Conservation (phyloP, 2,113 vertebrate species). For the Alligator sinensis region DNA sequence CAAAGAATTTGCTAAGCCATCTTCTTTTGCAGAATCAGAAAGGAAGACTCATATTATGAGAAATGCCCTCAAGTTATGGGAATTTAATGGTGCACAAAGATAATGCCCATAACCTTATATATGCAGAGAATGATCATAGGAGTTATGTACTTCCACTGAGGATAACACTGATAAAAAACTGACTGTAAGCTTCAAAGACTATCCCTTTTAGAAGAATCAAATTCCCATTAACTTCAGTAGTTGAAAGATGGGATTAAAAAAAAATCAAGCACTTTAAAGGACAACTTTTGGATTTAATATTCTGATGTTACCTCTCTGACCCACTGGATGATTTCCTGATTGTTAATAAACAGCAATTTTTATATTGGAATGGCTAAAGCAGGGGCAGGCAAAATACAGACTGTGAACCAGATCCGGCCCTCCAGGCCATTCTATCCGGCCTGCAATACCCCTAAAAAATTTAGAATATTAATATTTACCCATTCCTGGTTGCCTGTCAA, state of each 20-base stretch:
- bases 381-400: no score
- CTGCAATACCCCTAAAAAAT: no score
- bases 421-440: no score
- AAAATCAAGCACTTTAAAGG: not conserved
- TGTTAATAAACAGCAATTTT: conserved; percentile 42
- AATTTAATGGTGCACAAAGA: not conserved
- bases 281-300: not conserved
- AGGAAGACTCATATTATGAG: not conserved
- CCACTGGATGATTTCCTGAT: conserved; percentile 1
- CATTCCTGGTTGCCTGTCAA: no score
- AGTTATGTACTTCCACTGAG: not conserved
- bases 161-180: not conserved
- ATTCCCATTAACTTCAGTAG: not conserved
- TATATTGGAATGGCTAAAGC: conserved; percentile 14
- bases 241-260: not conserved
- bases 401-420: no score
- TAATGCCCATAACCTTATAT: not conserved
- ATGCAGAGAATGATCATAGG: not conserved
- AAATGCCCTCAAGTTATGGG: not conserved
- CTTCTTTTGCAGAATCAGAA: not conserved
- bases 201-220: not conserved
- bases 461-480: no score
- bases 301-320: not conserved
- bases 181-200: not conserved
- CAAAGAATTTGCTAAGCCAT: not conserved